Evolutionary conservation across 1,140 invertebrate genomes (phyloP).

Genomic region (Drosophila novamexicana): DNA sequence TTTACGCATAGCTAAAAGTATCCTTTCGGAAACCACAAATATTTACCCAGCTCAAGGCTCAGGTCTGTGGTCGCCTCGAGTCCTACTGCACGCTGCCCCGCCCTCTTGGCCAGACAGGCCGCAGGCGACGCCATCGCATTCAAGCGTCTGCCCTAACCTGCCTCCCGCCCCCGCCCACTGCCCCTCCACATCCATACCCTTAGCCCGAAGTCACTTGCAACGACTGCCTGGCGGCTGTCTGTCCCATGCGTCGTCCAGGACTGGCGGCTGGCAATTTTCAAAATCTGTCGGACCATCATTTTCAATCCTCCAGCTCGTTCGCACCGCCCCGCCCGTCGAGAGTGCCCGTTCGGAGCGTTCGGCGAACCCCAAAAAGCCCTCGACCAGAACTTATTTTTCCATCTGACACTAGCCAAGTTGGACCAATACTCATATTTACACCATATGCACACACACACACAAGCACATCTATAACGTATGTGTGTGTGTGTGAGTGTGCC

Average conservation of each 20-base stretch:
- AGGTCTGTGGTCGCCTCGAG: conserved; percentile 76
- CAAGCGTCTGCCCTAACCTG: conserved; percentile 18
- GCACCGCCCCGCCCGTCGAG: neutral
- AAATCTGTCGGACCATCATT: conserved; percentile 82
- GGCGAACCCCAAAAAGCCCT: conserved; percentile 41
- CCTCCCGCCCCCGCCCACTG: neutral
- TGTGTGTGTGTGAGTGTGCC: conserved; percentile 46
- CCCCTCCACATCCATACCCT: neutral
- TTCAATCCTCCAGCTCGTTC: conserved; percentile 56
- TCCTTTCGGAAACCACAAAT: conserved; percentile 82
- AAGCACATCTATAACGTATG: neutral
- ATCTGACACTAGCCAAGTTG: conserved; percentile 72
- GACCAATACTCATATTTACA: conserved; percentile 83
- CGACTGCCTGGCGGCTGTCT: conserved; percentile 51
- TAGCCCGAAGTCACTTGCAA: conserved; percentile 36
- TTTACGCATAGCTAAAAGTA: conserved; percentile 82
- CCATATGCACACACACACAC: conserved; percentile 46
- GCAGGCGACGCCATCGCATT: conserved; percentile 35
- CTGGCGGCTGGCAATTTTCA: conserved; percentile 63
- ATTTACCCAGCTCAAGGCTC: conserved; percentile 83
- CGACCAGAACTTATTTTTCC: conserved; percentile 79
- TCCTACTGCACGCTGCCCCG: conserved; percentile 25
- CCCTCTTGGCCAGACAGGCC: neutral
- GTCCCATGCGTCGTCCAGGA: conserved; percentile 12
- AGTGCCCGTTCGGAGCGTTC: neutral